Conservation (phyloP, 2,888 invertebrate species). For the Timema podura region DNA sequence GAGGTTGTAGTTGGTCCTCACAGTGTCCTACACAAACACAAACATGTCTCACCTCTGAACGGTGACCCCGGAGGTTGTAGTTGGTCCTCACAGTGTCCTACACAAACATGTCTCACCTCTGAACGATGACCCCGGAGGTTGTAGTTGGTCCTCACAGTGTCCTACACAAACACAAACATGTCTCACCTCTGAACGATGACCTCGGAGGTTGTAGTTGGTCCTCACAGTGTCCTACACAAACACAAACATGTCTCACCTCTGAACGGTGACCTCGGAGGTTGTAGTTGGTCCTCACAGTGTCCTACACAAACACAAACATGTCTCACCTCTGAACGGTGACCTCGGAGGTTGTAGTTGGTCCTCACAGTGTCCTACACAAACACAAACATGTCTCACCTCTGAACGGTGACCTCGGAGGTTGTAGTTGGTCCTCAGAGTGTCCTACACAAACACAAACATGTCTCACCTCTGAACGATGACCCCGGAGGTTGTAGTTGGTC, state of each 20-base stretch:
- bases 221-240: too few relatives aligned
- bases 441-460: too few relatives aligned
- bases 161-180: too few relatives aligned
- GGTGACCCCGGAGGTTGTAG: conserved; percentile 94
- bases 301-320: too few relatives aligned
- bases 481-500: conserved; percentile 95
- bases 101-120: conserved; percentile 61
- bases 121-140: conserved; percentile 95
- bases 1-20: conserved; percentile 93
- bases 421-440: conserved; percentile 90
- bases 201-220: conserved; percentile 95
- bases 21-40: too few relatives aligned
- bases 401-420: conserved; percentile 95
- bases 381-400: conserved; percentile 61
- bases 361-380: too few relatives aligned
- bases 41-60: conserved; percentile 74
- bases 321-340: conserved; percentile 90
- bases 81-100: conserved; percentile 92
- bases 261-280: conserved; percentile 95
- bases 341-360: conserved; percentile 95
- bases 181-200: conserved; percentile 90
- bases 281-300: conserved; percentile 93
- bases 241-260: conserved; percentile 61
- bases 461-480: conserved; percentile 90
- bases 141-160: conserved; percentile 93